Percentiles rank a stretch among this genome's conserved stretches.
phyloP scores from a whole-genome alignment of 2,113 vertebrate species.

The Myrmophylax atrothorax region DNA sequence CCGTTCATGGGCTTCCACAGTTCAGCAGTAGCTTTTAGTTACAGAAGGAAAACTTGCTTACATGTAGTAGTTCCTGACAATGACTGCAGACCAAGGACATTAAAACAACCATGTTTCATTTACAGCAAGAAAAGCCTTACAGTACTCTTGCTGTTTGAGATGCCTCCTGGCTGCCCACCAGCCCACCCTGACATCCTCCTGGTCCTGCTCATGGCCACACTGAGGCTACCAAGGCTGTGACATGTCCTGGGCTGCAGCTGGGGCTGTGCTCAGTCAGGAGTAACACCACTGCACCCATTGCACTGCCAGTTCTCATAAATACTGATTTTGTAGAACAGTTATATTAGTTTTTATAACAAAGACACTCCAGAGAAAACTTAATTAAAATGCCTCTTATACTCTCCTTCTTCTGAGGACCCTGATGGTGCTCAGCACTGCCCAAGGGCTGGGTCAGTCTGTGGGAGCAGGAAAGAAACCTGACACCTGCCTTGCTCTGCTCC shows the following conservation, averaged over 20 bases:
- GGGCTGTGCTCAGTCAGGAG: not conserved
- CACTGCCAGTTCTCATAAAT: not conserved
- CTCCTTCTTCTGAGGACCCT: not conserved
- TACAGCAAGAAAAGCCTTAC: not conserved
- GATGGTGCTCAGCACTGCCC: not conserved
- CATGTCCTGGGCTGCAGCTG: rapidly evolving
- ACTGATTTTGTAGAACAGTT: not conserved
- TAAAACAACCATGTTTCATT: not conserved
- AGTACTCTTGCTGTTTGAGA: rapidly evolving
- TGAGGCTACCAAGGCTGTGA: not conserved
- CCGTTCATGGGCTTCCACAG: not conserved
- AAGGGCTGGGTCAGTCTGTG: not conserved
- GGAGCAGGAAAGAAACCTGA: not conserved
- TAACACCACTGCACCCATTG: rapidly evolving
- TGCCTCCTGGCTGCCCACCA: not conserved
- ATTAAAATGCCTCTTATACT: rapidly evolving
- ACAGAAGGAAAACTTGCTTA: not conserved
- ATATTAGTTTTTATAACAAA: not conserved
- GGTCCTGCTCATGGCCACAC: rapidly evolving
- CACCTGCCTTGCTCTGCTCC: not conserved
- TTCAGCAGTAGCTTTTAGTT: not conserved
- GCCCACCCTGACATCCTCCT: not conserved
- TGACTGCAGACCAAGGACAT: not conserved
- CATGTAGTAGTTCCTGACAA: not conserved
- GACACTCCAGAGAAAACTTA: not conserved